Base-by-base conservation (phyloP, 2,888 invertebrate species). In the Meghimatium bilineatum region DNA sequence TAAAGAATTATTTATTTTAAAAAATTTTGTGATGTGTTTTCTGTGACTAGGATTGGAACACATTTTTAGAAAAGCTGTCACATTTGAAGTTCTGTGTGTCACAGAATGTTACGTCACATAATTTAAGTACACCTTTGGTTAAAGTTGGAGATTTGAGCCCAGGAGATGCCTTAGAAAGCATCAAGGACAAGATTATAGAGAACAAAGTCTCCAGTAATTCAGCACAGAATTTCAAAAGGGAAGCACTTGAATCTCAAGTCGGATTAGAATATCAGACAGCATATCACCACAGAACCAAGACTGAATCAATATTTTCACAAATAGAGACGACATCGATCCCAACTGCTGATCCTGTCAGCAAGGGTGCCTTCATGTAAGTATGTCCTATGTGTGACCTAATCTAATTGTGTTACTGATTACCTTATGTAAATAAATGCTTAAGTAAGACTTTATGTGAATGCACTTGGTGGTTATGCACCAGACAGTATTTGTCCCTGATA, bases 11-110 rank as follows among this genome's bases (percentile, higher is more conserved):
- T 44, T 44, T 12, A 44, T 44, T 44, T 12, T 44, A 44, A 20
- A 20, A 66, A n/a, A 29, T 29, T 3, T 0, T 66, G 5, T 29
- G 5, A 66, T 66, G 29, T 66, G 20, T 38, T 36, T 6, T 79
- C 14, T 44, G 34, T 63, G 34, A 36, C n/a, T 88, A 93, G 93
- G 92, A 93, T 84, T 93, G 93, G 94, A 93, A 94, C 85, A 89
- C 88, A 17, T 93, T 94, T 83, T 88, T 94, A 34, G 90, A 91
- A 56, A 90, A 90, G 52, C 91, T 94, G 86, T 88, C 92, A 14
- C 87, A 91, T 34, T 88, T 93, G 38, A 91, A 93, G 66, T 92
- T 93, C 82, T 94, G 93, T 87, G 89, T 93, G 60, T 84, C 88
- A 66, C 82, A 81, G 26, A 75, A 75, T 63, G 66, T 26, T 44